Evolutionary conservation across 2,113 vertebrate genomes (phyloP), one percentile per base, ranked within the genome.

Genomic region (Carassius carassius): DNA sequence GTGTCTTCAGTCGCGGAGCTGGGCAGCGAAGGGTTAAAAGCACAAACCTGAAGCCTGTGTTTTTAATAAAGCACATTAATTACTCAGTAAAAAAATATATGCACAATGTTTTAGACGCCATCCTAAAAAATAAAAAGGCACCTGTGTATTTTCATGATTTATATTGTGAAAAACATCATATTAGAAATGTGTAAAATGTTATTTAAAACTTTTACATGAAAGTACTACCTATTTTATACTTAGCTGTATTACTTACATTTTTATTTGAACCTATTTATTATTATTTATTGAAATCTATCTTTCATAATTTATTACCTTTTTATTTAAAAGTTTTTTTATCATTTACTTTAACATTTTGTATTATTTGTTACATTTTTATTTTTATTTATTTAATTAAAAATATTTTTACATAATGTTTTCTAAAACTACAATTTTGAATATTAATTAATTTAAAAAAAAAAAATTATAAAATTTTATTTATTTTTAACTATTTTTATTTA

Each of bases 1-100:
- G 49, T 51, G 49, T 4, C 14, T 51, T 51, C 49, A 51, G 49
- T 51, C 49, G 3, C 1, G 49, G 13, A 51, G 14, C 16, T 4
- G 4, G 49, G 49, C 13, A 5, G 49, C 49, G 3, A 51, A 16
- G 4, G 49, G 3, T 51, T 5, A 51, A 51, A 14, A 11, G 41
- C 2, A 10, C 9, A 44, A 44, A 11, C 1, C 1, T 2, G 1
- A 11, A 8, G 2, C 5, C 0, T 16, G 13, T 32, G 2, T 7
- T 65, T 44, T 44, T 29, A 29, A 1, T 29, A 7, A 13, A 65
- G 13, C 25, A 16, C 62, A 25, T 5, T 10, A 12, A 16, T 65
- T 16, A 16, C 0, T 29, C 4, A 65, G 41, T 44, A 4, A 62
- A 23, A 23, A 62, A 62, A 25, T 23, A 4, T 12, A 10, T 11